A percentile compares a stretch with the other conserved stretches of the same genome.
These are phyloP conservation scores for Bombus waltoni DNA, from an alignment of 1,140 invertebrate species.

Conservation along the genomic window DNA sequence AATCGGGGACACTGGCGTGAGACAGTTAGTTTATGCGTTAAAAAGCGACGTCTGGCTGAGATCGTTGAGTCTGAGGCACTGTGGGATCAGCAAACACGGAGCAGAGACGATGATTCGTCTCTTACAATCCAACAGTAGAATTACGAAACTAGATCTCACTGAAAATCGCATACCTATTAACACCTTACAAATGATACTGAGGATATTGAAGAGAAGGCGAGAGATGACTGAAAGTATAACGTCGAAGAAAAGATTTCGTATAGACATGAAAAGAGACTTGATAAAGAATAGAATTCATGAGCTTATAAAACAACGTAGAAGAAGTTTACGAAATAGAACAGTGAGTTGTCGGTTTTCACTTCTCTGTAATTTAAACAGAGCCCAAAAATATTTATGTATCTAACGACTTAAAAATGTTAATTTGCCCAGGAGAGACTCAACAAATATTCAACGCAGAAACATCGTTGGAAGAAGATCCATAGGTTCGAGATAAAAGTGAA, in stretches of 20 bases:
- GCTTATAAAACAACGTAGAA: background rate
- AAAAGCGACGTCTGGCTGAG: slow-evolving; percentile 62
- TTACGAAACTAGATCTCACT: slow-evolving; percentile 55
- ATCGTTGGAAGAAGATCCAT: background rate
- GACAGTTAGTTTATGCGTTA: slow-evolving; percentile 36
- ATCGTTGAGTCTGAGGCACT: slow-evolving; percentile 51
- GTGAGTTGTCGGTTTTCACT: background rate
- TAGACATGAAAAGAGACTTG: background rate
- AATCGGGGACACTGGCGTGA: slow-evolving; percentile 51
- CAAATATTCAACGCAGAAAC: background rate
- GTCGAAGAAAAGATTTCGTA: slow-evolving; percentile 38
- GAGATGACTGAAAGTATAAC: slow-evolving; percentile 25
- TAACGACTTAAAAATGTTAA: background rate
- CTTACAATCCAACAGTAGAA: slow-evolving; percentile 49
- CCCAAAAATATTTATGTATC: background rate
- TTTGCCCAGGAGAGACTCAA: background rate
- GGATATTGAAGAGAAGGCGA: slow-evolving; percentile 42
- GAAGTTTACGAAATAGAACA: background rate
- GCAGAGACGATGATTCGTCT: slow-evolving; percentile 47
- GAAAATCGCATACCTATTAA: slow-evolving; percentile 56
- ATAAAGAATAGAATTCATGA: background rate
- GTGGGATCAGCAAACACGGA: slow-evolving; percentile 56
- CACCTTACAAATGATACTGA: slow-evolving; percentile 38
- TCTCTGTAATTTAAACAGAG: background rate
- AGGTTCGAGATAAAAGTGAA: background rate